Base-by-base conservation (phyloP, 2,888 invertebrate genomes). In the Exephanes ischioxanthus region DNA sequence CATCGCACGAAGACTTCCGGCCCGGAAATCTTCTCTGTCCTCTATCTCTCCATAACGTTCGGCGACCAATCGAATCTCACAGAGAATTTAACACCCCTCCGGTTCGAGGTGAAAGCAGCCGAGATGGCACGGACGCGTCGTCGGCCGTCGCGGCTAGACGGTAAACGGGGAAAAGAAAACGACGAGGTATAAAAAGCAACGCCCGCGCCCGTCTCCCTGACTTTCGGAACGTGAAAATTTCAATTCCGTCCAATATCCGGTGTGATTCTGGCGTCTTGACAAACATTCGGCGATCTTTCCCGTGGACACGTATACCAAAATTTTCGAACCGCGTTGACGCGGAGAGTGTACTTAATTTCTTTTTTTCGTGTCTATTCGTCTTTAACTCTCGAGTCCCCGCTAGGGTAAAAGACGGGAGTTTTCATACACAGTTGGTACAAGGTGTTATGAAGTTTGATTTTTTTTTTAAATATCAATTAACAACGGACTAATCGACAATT, bases 31-130 rank as follows among this genome's bases (percentile, higher is more conserved):
- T 90, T 87, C 86, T 89, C 85, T 84, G 58, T 55, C 76, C 83
- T 80, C 58, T 71, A 53, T 51, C 70, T 72, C 66, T 88, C 88
- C 88, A 87, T 19, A 83, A 73, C 87, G 90, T 87, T 87, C 91
- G 90, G 87, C 90, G 88, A 88, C 92, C 93, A 94, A 94, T 93
- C 92, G 94, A 94, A 94, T 94, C 94, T 94, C 93, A 94, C 94
- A 92, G 92, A 86, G 91, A 92, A 94, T 94, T 94, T 94, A 93
- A 93, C 94, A 93, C 93, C 92, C 91, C 90, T 88, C 87, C 80
- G 84, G 63, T 75, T 85, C 77, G 33, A 79, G 83, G 85, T 76
- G 76, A 82, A 86, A 77, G 72, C 16, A 76, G 75, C 76, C 68
- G 53, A 77, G 78, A 55, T 45, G 66, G 63, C 55, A 37, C 68